Conservation (phyloP, 2,113 vertebrate genomes). For the Crotophaga sulcirostris region DNA sequence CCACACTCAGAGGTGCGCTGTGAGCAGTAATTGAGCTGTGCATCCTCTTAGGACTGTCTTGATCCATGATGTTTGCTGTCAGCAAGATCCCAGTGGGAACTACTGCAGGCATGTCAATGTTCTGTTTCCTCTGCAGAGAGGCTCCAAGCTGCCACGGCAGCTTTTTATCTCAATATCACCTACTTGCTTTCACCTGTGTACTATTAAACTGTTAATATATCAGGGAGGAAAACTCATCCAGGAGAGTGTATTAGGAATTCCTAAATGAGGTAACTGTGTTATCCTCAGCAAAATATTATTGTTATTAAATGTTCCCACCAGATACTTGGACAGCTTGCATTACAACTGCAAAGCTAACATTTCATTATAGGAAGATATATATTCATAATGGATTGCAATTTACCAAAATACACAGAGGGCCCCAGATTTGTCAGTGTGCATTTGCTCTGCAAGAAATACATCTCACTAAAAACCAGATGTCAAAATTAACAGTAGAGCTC, state of each 20-base stretch:
- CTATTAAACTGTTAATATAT: slow-evolving; percentile 35
- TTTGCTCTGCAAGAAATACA: slow-evolving; percentile 60
- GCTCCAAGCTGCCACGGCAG: slow-evolving; percentile 10
- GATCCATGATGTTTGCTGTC: slow-evolving; percentile 30
- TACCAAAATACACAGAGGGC: slow-evolving; percentile 63
- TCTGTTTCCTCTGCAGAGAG: slow-evolving; percentile 25
- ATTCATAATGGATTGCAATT: slow-evolving; percentile 65
- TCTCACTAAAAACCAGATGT: slow-evolving; percentile 60
- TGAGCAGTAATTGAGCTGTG: slow-evolving; percentile 6
- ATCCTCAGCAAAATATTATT: slow-evolving; percentile 48
- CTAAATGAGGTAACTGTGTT: slow-evolving; percentile 34
- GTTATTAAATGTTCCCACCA: slow-evolving; percentile 58
- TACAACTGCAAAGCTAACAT: slow-evolving; percentile 51
- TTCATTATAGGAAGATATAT: slow-evolving; percentile 62
- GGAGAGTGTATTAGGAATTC: background rate
- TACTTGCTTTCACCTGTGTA: slow-evolving; percentile 5
- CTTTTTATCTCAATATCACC: slow-evolving; percentile 26
- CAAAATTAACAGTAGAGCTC: slow-evolving; percentile 55
- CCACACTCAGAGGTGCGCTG: background rate
- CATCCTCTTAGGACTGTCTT: background rate
- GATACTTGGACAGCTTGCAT: slow-evolving; percentile 27
- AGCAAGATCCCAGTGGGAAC: background rate
- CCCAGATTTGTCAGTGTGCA: slow-evolving; percentile 50
- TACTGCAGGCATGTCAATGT: background rate
- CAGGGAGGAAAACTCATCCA: background rate